These are phyloP conservation scores for Butorides virescens DNA, from an alignment of 2,113 vertebrate species.

Conservation along the genomic window DNA sequence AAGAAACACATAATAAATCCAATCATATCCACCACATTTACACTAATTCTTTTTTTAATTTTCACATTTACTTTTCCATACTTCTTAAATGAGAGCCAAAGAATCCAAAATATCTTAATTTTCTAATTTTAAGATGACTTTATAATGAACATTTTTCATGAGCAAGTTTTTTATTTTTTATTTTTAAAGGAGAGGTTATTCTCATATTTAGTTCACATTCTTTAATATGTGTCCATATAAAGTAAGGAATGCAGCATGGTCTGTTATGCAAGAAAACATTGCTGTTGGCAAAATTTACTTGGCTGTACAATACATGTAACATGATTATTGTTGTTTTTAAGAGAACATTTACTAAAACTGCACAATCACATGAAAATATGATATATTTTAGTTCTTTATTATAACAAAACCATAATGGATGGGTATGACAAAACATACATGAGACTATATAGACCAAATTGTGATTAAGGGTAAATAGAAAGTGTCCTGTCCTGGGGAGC, in stretches of 20 bases:
- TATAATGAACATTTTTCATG: background rate
- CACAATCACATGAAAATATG: background rate
- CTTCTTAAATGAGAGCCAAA: background rate
- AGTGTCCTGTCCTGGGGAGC: fast-evolving
- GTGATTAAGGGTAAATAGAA: background rate
- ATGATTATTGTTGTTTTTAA: background rate
- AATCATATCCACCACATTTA: background rate
- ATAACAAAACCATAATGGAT: background rate
- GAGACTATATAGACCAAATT: background rate
- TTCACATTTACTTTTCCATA: background rate
- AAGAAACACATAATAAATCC: background rate
- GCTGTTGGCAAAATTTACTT: background rate
- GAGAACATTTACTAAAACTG: background rate
- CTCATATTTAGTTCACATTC: background rate
- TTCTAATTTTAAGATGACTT: background rate
- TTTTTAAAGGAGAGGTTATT: background rate
- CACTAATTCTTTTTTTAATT: background rate
- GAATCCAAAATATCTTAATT: background rate
- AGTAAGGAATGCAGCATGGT: background rate
- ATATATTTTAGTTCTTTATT: background rate
- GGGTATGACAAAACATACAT: background rate
- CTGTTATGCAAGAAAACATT: background rate
- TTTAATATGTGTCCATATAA: background rate
- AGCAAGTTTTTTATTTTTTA: background rate
- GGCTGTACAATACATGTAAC: background rate